phyloP scores from a whole-genome alignment of 2,888 invertebrate genomes.

The Byasa hedistus region DNA sequence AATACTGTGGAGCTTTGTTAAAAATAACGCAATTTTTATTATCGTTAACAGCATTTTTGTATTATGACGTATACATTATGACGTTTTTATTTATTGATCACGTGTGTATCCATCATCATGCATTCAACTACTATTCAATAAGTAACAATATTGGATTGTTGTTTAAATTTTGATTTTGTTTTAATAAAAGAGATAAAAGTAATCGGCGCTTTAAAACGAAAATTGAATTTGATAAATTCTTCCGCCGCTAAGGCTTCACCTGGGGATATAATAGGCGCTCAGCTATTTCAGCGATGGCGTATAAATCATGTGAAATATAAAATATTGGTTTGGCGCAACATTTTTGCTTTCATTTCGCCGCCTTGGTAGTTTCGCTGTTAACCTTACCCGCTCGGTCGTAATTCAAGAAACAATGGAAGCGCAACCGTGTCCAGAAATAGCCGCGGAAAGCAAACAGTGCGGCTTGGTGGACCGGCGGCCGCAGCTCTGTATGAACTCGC shows the following conservation, averaged over 20 bases:
- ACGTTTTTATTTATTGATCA: no score
- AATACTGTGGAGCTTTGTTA: not conserved
- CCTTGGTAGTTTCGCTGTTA: conserved; percentile 57
- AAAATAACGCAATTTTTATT: not conserved
- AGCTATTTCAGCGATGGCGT: conserved; percentile 42
- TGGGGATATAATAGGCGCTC: conserved; percentile 34
- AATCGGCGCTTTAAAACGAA: conserved; percentile 1
- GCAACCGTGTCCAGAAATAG: conserved; percentile 62
- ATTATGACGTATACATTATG: no score
- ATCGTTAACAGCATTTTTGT: not conserved
- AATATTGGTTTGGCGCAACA: conserved; percentile 49
- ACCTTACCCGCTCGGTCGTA: conserved; percentile 59
- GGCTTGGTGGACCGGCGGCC: conserved; percentile 45
- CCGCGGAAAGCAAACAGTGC: conserved; percentile 63
- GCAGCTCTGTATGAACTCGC: conserved; percentile 31
- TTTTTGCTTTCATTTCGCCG: conserved; percentile 52
- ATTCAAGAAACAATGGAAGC: conserved; percentile 69
- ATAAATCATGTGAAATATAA: conserved; percentile 49
- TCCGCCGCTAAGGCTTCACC: conserved; percentile 26
- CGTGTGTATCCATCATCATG: no score
- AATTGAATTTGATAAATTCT: conserved; percentile 12
- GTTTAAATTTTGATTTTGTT: no score
- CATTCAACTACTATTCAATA: no score
- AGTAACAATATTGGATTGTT: no score
- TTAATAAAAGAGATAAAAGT: not conserved